Evolutionary conservation across 2,888 invertebrate genomes (phyloP), one percentile per base, ranked within the genome.

Genomic region (Eucriotettix oculatus): DNA sequence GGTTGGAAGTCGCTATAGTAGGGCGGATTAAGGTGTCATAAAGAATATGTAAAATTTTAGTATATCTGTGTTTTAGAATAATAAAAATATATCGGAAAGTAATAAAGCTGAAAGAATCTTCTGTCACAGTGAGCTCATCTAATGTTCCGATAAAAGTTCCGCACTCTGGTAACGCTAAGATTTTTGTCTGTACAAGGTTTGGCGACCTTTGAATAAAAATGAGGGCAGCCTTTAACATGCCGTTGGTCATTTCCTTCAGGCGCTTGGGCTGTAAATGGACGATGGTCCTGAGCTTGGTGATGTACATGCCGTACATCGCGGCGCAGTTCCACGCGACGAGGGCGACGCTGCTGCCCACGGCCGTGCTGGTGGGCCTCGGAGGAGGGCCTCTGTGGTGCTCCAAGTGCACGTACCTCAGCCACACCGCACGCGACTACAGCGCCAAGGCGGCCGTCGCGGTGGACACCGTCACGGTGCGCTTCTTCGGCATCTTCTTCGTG

Each of bases 401-500:
- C 16, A 95, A 96, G 73, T 95, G 96, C 71, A 91, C 93, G 0
- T 96, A 94, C 69, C 76, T 97, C 7, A 92, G 93, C 7, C 86
- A 91, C 67, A 86, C 82, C 59, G 82, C 84, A 59, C 87, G 90
- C 68, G 86, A 90, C 0, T 90, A 93, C 69, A 78, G 90, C 57
- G 83, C 85, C 0, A 84, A 84, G 14, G 78, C 84, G 1, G 73
- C 79, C 29, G 77, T 83, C 9, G 12, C 16, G 5, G 77, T 83
- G 9, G 84, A 90, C 12, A 16, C n/a, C 17, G 48, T 57, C 56
- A 16, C 16, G 17, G 90, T 92, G 12, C 79, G 90, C 67, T 95
- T 95, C 76, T 96, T 96, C 71, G 96, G 96, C 0, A 79, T 94
- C 10, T 97, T 97, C 77, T 97, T 95, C 79, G 90, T 94, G 84